Base-by-base conservation (phyloP, 2,113 vertebrate genomes). In the Micronycteris hirsuta region DNA sequence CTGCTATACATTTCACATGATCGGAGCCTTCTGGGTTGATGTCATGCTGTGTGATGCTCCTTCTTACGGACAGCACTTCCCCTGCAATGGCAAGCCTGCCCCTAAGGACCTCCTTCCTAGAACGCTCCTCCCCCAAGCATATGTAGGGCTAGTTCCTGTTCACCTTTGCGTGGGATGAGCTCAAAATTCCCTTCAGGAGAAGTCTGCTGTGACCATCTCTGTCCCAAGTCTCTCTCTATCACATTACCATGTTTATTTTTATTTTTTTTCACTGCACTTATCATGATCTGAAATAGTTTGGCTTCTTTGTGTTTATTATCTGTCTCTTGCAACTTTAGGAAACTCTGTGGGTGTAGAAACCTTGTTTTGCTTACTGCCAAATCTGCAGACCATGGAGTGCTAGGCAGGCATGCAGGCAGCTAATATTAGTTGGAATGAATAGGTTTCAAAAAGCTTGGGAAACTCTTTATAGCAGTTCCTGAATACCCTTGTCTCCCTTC, bases 301-400 rank as follows among this genome's bases (percentile, higher is more conserved):
- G 22, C 70, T 76, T 89, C 45, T n/a, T 77, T 81, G 61, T 73
- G 47, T 47, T 77, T 49, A 68, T 81, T 56, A 68, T 43, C 33
- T 56, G 3, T 78, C 41, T 77, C n/a, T 84, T 38, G 58, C 15
- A 91, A 65, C 33, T 45, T 81, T 33, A 84, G 80, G 49, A 70
- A 82, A 63, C 41, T 70, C 24, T 11, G 33, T 54, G 20, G 24
- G 17, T 28, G 7, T 52, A 68, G 43, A 47, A 92, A 84, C 12
- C 28, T 80, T 70, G 38, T 24, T 47, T 86, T 80, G 31, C 31
- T 90, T 77, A 19, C 2, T 73, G 22, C 15, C 4, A 92, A 95
- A 85, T 93, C 45, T 85, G 31, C 56, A 85, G 76, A 76, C 4
- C 15, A 49, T n/a, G 13, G 5, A 74, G 31, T 22, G 10, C 31